These are phyloP conservation scores for Protobothrops mucrosquamatus DNA, from an alignment of 2,113 vertebrate species.

Conservation along the genomic window DNA sequence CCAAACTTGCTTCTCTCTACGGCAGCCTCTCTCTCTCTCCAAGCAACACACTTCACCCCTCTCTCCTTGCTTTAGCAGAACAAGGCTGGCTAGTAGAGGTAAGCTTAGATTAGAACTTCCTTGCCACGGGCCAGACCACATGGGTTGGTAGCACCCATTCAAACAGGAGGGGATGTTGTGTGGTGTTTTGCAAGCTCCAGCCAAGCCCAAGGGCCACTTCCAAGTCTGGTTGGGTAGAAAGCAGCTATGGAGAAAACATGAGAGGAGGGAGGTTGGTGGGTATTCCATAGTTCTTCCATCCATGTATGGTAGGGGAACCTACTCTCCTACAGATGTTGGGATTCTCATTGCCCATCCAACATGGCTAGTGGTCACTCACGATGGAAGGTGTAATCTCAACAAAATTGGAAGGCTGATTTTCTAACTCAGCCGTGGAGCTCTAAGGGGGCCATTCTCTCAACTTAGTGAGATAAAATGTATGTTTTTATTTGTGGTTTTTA, in stretches of 20 bases:
- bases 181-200: no score
- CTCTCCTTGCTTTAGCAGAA: constrained; percentile 2
- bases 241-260: neutral
- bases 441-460: neutral
- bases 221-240: neutral
- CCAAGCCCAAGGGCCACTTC: neutral
- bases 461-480: neutral
- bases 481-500: no score
- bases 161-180: neutral
- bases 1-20: constrained; percentile 43
- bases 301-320: neutral
- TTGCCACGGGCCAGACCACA: neutral
- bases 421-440: neutral
- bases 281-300: no score
- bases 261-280: neutral
- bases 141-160: neutral
- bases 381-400: no score
- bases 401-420: neutral
- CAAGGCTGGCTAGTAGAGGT: neutral
- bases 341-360: neutral
- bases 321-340: neutral
- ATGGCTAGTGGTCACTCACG: no score
- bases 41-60: constrained; percentile 36
- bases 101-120: neutral
- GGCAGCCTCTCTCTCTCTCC: constrained; percentile 37